Evolutionary conservation across 1,140 invertebrate species (phyloP).

Genomic region (Augochlora pura): DNA sequence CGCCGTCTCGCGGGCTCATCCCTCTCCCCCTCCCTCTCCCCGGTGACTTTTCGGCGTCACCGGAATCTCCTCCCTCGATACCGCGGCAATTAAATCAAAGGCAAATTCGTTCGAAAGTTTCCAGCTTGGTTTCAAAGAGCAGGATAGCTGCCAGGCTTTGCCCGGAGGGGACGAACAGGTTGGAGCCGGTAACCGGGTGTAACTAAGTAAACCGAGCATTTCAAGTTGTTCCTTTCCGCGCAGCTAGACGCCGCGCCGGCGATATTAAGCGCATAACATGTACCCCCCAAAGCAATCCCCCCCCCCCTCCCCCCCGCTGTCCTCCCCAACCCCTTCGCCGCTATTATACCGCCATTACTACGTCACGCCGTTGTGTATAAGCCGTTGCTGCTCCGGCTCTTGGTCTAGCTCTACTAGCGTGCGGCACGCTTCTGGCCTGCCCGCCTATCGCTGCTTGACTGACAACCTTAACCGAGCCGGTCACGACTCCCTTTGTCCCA

Average conservation of each 20-base stretch:
- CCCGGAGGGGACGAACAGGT: background rate
- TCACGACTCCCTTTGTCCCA: conserved; percentile 7
- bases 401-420: conserved; percentile 56
- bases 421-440: conserved; percentile 63
- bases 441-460: conserved; percentile 65
- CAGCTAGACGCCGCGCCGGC: conserved; percentile 51
- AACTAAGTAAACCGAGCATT: conserved; percentile 51
- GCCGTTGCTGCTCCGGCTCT: conserved; percentile 16
- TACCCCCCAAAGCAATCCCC: conserved; percentile 16
- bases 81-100: conserved; percentile 26
- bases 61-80: conserved; percentile 2
- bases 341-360: conserved; percentile 70
- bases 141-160: background rate
- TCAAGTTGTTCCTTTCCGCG: conserved; percentile 58
- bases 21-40: background rate
- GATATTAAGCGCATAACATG: conserved; percentile 63
- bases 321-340: background rate
- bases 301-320: too few relatives aligned
- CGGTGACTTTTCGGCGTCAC: conserved; percentile 1
- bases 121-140: background rate
- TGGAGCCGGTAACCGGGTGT: background rate
- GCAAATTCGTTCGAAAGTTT: conserved; percentile 31
- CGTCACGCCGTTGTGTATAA: conserved; percentile 63
- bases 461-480: conserved; percentile 64
- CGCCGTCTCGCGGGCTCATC: too few relatives aligned